These are phyloP conservation scores for Microtus richardsoni DNA, from an alignment of 2,113 vertebrate genomes.

Conservation along the genomic window DNA sequence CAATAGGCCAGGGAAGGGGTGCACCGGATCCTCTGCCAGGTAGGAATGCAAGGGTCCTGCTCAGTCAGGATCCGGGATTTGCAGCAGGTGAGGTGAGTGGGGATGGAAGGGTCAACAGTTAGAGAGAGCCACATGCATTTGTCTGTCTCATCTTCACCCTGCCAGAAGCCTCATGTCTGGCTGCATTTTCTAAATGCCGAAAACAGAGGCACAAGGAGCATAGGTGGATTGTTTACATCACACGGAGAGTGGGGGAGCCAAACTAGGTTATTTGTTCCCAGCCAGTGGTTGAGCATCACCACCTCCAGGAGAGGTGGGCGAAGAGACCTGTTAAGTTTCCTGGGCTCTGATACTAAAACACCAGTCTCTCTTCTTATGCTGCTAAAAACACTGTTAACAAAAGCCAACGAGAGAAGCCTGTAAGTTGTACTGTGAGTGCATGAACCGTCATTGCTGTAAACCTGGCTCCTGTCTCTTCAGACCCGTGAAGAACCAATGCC, in stretches of 20 bases:
- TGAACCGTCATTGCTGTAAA: too few relatives aligned
- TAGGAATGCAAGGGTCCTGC: not conserved
- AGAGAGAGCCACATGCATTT: not conserved
- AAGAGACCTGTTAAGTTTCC: not conserved
- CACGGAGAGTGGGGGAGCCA: not conserved
- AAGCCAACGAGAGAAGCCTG: not conserved
- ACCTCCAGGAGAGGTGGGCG: not conserved
- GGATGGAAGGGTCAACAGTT: not conserved
- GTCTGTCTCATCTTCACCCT: not conserved
- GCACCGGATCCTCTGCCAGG: not conserved
- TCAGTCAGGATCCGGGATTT: not conserved
- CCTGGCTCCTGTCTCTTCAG: not conserved
- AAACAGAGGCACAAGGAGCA: not conserved
- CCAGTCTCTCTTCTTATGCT: not conserved
- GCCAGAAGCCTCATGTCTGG: not conserved
- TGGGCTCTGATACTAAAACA: not conserved
- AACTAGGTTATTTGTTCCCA: not conserved
- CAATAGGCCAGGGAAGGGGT: not conserved
- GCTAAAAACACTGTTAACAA: not conserved
- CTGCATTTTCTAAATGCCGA: not conserved
- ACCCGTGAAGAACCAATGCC: not conserved
- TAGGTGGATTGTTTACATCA: too few relatives aligned
- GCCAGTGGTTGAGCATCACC: not conserved
- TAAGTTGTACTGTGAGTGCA: not conserved
- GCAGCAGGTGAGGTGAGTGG: not conserved